Base-by-base conservation (phyloP, 2,113 vertebrate species). In the Podarcis raffonei region DNA sequence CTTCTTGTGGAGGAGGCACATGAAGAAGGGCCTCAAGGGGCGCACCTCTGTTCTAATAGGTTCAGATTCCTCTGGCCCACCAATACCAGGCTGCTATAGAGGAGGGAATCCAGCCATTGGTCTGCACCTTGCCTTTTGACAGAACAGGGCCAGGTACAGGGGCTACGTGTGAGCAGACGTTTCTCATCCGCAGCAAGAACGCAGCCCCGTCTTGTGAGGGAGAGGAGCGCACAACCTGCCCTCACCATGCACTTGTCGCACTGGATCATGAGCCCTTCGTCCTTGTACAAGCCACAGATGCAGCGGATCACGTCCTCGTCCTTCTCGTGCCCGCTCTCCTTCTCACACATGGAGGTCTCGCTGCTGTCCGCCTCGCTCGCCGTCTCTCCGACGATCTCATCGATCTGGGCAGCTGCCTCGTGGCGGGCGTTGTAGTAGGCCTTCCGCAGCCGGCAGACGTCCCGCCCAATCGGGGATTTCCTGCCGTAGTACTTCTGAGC, bases 171-270 rank as follows among this genome's bases (percentile, higher is more conserved):
- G 75, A 5, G 12, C 4, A 23, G 37, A 37, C 5, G 4, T n/a
- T 13, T 57, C 13, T 57, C 27, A 27, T 59, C 27, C 11, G 16
- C 53, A 59, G 18, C 27, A n/a, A 80, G 27, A n/a, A 79, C 13
- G 6, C 6, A 20, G 30, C 62, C 62, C 6, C 16, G 5, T 69
- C 23, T 27, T 69, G 4, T 18, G 39, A 3, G 15, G 0, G 20
- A 4, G 3, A 13, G 1, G 5, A n/a, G 59, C 76, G 12, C 82
- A 1, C 20, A 0, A 76, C 1, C 27, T 6, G 65, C 7, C 84
- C 97, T 97, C 90, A 99, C 99, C 99, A 99, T 99, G 97, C 99
- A 99, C 95, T 99, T 99, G 87, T 99, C 99, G 75, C 99, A 99
- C 96, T 99, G 99, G 97, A 99, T 99, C 99, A 99, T 99, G 79